Conservation (phyloP, 2,113 vertebrate genomes). For the Phyllostomus discolor region DNA sequence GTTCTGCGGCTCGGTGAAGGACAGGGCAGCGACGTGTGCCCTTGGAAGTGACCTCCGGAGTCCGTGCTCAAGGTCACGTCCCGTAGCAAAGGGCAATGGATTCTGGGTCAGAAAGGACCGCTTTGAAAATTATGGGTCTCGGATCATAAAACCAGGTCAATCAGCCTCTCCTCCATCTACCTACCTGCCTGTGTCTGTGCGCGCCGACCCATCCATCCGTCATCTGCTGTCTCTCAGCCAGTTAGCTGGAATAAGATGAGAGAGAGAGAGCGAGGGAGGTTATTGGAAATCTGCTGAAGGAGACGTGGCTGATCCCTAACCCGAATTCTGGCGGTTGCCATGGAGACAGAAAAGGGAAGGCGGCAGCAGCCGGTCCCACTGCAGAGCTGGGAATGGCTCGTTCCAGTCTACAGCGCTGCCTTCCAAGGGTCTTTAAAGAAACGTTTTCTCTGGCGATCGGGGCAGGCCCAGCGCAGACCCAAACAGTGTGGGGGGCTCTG, state of each 20-base stretch:
- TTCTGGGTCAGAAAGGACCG: neutral
- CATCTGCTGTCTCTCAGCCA: neutral
- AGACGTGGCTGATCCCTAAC: neutral
- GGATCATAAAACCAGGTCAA: neutral
- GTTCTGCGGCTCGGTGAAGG: too few relatives aligned
- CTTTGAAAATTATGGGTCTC: neutral
- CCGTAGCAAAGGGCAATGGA: neutral
- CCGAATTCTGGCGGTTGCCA: constrained; percentile 55
- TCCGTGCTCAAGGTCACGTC: neutral
- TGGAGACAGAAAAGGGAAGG: constrained; percentile 29
- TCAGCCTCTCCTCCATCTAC: neutral
- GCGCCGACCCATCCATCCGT: neutral
- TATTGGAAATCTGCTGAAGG: neutral
- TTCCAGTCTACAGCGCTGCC: neutral
- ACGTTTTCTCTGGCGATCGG: neutral
- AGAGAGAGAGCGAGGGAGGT: neutral
- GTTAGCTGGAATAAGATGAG: neutral
- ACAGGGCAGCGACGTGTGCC: accelerated
- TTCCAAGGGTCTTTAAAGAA: neutral
- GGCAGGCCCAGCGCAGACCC: neutral
- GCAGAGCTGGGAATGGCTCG: neutral
- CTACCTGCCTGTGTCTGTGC: neutral
- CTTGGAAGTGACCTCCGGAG: neutral
- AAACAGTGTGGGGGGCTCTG: neutral
- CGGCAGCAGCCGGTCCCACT: neutral